phyloP scores from a whole-genome alignment of 2,888 invertebrate species.

The Agrochola macilenta region DNA sequence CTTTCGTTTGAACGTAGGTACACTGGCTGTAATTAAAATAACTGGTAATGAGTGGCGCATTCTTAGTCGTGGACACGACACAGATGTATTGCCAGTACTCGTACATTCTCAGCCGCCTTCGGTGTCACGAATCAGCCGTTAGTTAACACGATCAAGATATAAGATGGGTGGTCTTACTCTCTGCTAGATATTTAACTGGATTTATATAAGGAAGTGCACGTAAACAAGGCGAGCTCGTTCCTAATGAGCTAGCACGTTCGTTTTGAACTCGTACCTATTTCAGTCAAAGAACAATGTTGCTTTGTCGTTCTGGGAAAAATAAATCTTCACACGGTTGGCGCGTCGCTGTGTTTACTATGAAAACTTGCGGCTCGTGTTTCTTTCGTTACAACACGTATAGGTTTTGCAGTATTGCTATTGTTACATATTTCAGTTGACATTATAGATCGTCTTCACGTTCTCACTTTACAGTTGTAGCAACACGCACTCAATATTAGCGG shows the following conservation, averaged over 20 bases:
- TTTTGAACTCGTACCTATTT: constrained; percentile 85
- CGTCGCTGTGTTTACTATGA: constrained; percentile 82
- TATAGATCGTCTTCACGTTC: constrained; percentile 62
- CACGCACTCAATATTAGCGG: constrained; percentile 58
- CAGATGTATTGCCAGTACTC: constrained; percentile 72
- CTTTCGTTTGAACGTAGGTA: constrained; percentile 61
- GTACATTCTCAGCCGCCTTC: constrained; percentile 59
- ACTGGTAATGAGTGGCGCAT: constrained; percentile 82
- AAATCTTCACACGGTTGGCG: constrained; percentile 81
- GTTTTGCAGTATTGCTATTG: constrained; percentile 72
- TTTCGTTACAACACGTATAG: constrained; percentile 73
- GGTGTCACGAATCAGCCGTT: constrained; percentile 57
- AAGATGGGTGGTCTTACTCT: constrained; percentile 58
- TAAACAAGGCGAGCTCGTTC: constrained; percentile 73
- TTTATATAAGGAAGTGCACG: constrained; percentile 71
- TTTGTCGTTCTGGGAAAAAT: constrained; percentile 86
- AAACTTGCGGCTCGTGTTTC: constrained; percentile 76
- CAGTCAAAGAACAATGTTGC: constrained; percentile 83
- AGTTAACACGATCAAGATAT: constrained; percentile 54
- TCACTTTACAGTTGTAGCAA: constrained; percentile 67
- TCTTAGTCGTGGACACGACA: constrained; percentile 74
- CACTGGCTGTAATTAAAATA: constrained; percentile 81
- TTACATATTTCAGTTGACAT: constrained; percentile 68
- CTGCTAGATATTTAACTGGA: constrained; percentile 41
- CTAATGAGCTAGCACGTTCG: constrained; percentile 81